Evolutionary conservation across 2,888 invertebrate genomes (phyloP).

Genomic region (Nowickia ferox): DNA sequence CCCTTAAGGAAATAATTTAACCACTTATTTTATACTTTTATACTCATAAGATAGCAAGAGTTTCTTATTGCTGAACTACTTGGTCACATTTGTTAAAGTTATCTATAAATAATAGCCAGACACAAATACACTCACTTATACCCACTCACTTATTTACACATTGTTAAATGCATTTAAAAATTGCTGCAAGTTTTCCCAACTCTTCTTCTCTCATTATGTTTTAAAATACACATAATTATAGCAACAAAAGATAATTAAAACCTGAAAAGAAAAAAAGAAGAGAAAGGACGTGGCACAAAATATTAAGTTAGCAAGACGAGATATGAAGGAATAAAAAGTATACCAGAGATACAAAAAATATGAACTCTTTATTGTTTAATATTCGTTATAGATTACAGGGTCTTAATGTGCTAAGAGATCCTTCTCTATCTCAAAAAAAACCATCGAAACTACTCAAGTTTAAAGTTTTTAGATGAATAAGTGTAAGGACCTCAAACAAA

Average conservation of each 20-base stretch:
- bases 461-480: too few relatives aligned
- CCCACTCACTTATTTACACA: neutral
- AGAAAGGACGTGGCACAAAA: neutral
- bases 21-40: neutral
- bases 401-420: too few relatives aligned
- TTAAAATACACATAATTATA: conserved; percentile 37
- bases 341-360: neutral
- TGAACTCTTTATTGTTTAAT: neutral
- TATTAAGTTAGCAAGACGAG: neutral
- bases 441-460: too few relatives aligned
- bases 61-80: neutral
- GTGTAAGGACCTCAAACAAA: too few relatives aligned
- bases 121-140: neutral
- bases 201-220: conserved; percentile 29
- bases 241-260: conserved; percentile 1
- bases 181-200: conserved; percentile 13
- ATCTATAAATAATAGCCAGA: neutral
- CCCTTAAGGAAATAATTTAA: neutral
- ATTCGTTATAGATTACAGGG: neutral
- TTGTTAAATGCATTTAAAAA: conserved; percentile 30
- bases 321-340: neutral
- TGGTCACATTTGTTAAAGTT: neutral
- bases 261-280: neutral
- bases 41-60: neutral
- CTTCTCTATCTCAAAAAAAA: too few relatives aligned